phyloP scores from a whole-genome alignment of 1,140 invertebrate species.

The Drosophila punjabiensis region DNA sequence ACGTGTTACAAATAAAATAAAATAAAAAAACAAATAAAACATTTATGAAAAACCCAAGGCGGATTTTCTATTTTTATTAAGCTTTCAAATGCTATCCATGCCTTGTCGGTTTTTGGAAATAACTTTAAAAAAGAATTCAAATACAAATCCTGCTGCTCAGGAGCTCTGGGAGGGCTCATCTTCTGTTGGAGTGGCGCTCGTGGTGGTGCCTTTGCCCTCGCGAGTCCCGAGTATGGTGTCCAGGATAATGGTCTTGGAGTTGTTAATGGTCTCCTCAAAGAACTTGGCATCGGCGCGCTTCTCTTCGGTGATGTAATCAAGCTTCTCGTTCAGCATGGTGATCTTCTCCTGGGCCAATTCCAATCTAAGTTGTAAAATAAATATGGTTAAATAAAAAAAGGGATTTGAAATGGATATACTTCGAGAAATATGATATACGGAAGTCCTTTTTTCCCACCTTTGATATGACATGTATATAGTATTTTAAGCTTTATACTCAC shows the following conservation, averaged over 20 bases:
- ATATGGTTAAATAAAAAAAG: not conserved
- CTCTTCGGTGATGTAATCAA: slow-evolving; percentile 64
- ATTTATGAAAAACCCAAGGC: slow-evolving; percentile 43
- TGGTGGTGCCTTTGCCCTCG: not conserved
- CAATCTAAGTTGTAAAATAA: slow-evolving; percentile 20
- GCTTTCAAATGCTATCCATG: not conserved
- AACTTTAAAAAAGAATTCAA: slow-evolving; percentile 38
- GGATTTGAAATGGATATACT: too few species aligned
- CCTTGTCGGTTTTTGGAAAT: slow-evolving; percentile 1
- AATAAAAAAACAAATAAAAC: too few species aligned
- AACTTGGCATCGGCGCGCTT: slow-evolving; percentile 73
- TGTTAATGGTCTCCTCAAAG: slow-evolving; percentile 71
- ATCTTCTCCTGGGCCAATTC: slow-evolving; percentile 81
- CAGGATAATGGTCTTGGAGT: slow-evolving; percentile 72
- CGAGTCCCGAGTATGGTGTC: slow-evolving; percentile 58
- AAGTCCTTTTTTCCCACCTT: too few species aligned
- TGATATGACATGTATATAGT: too few species aligned
- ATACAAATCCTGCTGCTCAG: slow-evolving; percentile 23
- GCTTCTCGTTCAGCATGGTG: slow-evolving; percentile 68
- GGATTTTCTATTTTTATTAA: not conserved
- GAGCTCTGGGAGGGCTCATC: not conserved
- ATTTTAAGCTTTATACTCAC: slow-evolving; percentile 48
- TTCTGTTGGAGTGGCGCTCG: not conserved
- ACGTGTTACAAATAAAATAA: slow-evolving; percentile 78
- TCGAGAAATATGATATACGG: too few species aligned